Percentiles rank a stretch among this genome's conserved stretches.
These are phyloP conservation scores for Helarctos malayanus DNA, from an alignment of 2,797 vertebrate genomes.

Conservation along the genomic window DNA sequence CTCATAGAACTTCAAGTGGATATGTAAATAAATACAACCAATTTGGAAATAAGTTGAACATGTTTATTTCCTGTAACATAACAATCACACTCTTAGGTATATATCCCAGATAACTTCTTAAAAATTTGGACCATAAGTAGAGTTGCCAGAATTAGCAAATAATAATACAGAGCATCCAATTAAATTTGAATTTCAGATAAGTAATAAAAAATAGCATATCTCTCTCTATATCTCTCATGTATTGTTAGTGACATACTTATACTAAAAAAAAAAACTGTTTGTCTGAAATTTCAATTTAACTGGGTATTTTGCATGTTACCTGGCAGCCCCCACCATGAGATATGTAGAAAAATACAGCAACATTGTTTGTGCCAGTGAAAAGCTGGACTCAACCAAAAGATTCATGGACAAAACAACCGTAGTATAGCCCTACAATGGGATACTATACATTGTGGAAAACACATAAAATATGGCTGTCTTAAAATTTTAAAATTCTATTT, in stretches of 20 bases:
- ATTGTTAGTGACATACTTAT: neutral
- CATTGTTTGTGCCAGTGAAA: neutral
- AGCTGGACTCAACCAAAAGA: neutral
- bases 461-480: neutral
- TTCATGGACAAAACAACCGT: neutral
- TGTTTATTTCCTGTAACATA: neutral
- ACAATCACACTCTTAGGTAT: neutral
- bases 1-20: neutral
- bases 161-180: neutral
- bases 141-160: neutral
- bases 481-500: neutral
- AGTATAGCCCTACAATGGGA: neutral
- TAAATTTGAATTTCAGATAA: neutral
- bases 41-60: neutral
- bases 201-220: neutral
- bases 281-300: conserved; percentile 35
- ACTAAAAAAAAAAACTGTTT: neutral
- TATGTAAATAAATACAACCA: neutral
- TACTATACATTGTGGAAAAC: neutral
- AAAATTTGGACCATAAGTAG: neutral
- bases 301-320: neutral
- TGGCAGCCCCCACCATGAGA: neutral
- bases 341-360: neutral
- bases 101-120: neutral
- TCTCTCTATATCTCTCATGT: neutral